Evolutionary conservation across 2,888 invertebrate genomes (phyloP), one percentile per base, ranked within the genome.

Genomic region (Acleris literana): DNA sequence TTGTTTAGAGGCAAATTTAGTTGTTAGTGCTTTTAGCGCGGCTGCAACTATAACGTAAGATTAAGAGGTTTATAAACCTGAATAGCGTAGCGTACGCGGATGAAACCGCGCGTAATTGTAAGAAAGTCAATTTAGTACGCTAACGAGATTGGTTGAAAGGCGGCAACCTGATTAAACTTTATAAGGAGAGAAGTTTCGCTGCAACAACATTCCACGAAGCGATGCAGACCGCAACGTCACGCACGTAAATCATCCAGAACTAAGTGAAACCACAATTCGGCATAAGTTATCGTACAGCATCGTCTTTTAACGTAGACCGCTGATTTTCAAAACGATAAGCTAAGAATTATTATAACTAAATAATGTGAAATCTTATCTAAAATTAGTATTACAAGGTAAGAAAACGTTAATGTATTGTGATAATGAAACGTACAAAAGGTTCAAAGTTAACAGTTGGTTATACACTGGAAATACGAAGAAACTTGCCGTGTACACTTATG

Each of bases 121-220:
- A 84, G 84, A 87, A 87, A 87, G 83, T 83, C 83, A 85, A 87
- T 90, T 88, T 85, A 80, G 82, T 82, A 80, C 79, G 81, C 83
- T 87, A 89, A 88, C 86, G 80, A 87, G 88, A 86, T 88, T 85
- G 84, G 81, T 82, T 83, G 82, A 85, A 84, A 85, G 81, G 80
- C 83, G 83, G 81, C 80, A 76, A 78, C 82, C 84, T 87, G 85
- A 89, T 89, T 88, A 87, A 85, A 81, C 82, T 84, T 81, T 80
- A 86, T 84, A 85, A 86, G 81, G 76, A 77, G 80, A 64, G 55
- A 64, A 68, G 68, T 64, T 71, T 71, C 74, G 76, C 76, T 78
- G 80, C 76, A 80, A 82, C 82, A 84, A 82, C 86, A 83, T 80
- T 81, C 82, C 79, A 76, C 73, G 73, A 80, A 81, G 83, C 84